Evolutionary conservation across 2,888 invertebrate species (phyloP), one percentile per base, ranked within the genome.

Genomic region (Conus canariensis): DNA sequence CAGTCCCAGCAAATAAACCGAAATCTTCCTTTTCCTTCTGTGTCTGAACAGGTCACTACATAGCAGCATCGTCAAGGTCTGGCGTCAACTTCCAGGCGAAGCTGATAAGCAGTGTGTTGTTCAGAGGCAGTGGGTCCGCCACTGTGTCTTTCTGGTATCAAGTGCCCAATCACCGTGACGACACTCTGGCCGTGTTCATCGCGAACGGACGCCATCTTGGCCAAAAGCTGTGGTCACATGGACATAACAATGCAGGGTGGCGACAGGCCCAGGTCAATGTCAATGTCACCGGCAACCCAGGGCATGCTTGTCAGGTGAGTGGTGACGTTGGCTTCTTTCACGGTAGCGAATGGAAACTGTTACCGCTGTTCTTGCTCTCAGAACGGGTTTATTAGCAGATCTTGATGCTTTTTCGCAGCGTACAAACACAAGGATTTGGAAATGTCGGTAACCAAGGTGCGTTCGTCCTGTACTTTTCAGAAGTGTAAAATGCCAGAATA

Each of bases 121-220:
- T 85, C 22, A 25, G 10, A 25, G 59, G 22, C 14, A 25, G 59
- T 1, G 60, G 85, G 60, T 60, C 85, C n/a, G 85, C n/a, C 60
- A 25, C 25, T 16, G n/a, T 85, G 85, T 60, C 85, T 16, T 85
- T 85, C 85, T 85, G 85, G 85, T 85, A 60, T 85, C 85, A 85
- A n/a, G 85, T 85, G 85, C 85, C 85, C 59, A 6, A n/a, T 80
- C 85, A 60, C n/a, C n/a, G 22, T 14, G 10, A 25, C 12, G n/a
- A 60, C 85, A n/a, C 10, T 10, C 85, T 85, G 82, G 56, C 82
- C 19, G 82, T 83, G 56, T 19, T 16, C 82, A 9, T 25, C 82
- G 56, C 56, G 82, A 58, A 83, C 16, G 82, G 82, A 5, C 6
- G 56, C 82, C 16, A 56, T 56, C 82, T 83, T 59, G 85, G 12